Conservation (phyloP, 2,797 vertebrate species). For the Acridotheres tristis region DNA sequence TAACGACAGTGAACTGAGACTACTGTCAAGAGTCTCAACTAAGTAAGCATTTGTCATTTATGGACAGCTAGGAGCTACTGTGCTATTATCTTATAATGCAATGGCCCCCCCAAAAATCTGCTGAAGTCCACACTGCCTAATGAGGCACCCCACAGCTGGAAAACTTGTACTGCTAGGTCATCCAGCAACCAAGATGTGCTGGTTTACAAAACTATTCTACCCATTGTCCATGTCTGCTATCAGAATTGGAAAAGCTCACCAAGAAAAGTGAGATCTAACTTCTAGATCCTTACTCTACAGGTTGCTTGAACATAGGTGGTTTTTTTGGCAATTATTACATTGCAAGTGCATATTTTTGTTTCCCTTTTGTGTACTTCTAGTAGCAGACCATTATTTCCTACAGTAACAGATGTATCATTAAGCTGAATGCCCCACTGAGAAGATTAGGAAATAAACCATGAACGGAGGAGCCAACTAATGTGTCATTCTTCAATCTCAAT, state of each 20-base stretch:
- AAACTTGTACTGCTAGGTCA: not conserved
- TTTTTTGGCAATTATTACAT: not conserved
- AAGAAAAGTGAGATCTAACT: not conserved
- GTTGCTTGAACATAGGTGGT: not conserved
- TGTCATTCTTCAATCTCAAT: not conserved
- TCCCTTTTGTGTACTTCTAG: not conserved
- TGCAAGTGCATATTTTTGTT: not conserved
- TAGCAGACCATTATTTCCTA: not conserved
- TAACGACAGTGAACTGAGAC: not conserved
- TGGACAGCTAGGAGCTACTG: not conserved
- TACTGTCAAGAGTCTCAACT: not conserved
- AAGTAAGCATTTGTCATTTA: not conserved
- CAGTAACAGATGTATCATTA: not conserved
- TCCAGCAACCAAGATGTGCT: not conserved
- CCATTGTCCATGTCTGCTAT: not conserved
- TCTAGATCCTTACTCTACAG: not conserved
- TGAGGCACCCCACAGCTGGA: not conserved
- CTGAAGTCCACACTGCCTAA: not conserved
- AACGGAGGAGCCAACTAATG: not conserved
- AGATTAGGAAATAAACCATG: not conserved
- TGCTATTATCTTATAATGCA: not conserved
- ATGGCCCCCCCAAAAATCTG: not conserved
- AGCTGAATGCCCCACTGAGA: not conserved
- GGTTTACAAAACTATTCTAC: not conserved
- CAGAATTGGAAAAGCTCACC: not conserved